These are phyloP conservation scores for Euclidia mi DNA, from an alignment of 2,888 invertebrate species.

Conservation along the genomic window DNA sequence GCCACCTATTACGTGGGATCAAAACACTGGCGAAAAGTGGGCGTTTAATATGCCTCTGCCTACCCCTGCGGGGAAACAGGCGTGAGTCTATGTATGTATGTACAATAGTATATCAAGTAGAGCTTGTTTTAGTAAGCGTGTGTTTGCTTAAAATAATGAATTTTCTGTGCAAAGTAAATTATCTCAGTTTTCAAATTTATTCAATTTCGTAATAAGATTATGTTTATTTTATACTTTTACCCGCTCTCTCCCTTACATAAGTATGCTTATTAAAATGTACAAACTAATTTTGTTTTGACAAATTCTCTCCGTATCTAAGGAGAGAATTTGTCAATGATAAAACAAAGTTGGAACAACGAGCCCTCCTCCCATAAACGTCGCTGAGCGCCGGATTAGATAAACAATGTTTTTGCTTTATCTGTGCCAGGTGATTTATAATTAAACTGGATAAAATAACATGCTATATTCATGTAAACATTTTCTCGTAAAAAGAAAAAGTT, in stretches of 20 bases:
- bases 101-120: too few relatives aligned
- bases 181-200: slow-evolving; percentile 7
- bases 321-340: too few relatives aligned
- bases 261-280: neutral
- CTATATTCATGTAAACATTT: too few relatives aligned
- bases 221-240: neutral
- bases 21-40: too few relatives aligned
- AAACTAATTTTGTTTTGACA: slow-evolving; percentile 1
- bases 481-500: too few relatives aligned
- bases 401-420: neutral
- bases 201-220: slow-evolving; percentile 3
- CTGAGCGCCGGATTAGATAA: neutral
- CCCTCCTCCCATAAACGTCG: neutral
- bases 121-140: too few relatives aligned
- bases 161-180: too few relatives aligned
- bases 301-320: neutral
- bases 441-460: neutral
- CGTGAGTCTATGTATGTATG: too few relatives aligned
- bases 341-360: neutral
- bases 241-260: neutral
- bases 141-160: too few relatives aligned
- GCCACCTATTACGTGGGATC: too few relatives aligned
- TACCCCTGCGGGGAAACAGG: too few relatives aligned
- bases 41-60: too few relatives aligned
- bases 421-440: neutral